Evolutionary conservation across 2,888 invertebrate genomes (phyloP), one percentile per base, ranked within the genome.

Genomic region (Lepidocyrtoides sp.): DNA sequence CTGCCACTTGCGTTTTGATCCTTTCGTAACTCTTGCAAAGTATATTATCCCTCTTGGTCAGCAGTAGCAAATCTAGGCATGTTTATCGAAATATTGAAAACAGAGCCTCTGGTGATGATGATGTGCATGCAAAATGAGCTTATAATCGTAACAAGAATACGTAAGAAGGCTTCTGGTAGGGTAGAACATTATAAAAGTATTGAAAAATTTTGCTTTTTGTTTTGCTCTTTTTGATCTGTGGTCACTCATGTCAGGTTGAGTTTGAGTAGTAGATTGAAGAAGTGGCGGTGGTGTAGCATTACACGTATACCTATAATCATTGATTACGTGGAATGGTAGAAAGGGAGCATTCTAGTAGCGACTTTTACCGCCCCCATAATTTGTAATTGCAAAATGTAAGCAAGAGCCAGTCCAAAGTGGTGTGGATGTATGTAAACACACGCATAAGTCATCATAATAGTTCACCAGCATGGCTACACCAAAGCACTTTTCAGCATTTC

Each of bases 291-390:
- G n/a, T n/a, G n/a, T n/a, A n/a, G n/a, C n/a, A n/a, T n/a, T n/a
- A n/a, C n/a, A n/a, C n/a, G n/a, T 83, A 75, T 83, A 41, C 12
- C 63, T 20, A 63, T 90, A 90, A 90, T 90, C 83, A 90, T 54
- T 79, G 89, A 83, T 82, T 89, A 72, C 29, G 60, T 63, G 36
- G 57, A 57, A 26, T 75, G 10, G 72, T 72, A 57, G 44, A 84
- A 51, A 75, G 57, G 66, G 77, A 77, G 86, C 86, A 88, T 79
- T 79, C 81, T 82, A 36, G 84, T 84, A 90, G 89, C 89, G 84
- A 89, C 51, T 84, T 84, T 32, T 69, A 83, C 89, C 89, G 83
- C 89, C 89, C 89, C 84, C 89, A 90, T 90, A 84, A 90, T 89
- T 89, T 90, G 89, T 83, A 82, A 89, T 82, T 89, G 75, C 89